phyloP scores from a whole-genome alignment of 1,140 invertebrate species.

The Neodiprion virginianus region DNA sequence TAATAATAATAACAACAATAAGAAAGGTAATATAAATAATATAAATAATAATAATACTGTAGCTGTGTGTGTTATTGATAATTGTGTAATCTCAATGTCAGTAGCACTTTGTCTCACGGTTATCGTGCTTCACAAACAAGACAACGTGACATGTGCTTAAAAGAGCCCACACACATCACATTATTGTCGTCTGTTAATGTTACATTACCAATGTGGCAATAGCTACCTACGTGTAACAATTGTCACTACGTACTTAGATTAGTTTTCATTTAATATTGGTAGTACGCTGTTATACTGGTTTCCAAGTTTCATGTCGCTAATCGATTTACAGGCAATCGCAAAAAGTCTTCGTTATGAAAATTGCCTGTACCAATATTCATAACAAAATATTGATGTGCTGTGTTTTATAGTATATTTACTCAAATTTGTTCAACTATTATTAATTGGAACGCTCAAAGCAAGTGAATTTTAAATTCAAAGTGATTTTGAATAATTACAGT shows the following conservation, averaged over 20 bases:
- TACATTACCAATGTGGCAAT: not conserved
- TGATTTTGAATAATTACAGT: too few species aligned
- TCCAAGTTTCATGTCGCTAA: not conserved
- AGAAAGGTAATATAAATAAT: too few species aligned
- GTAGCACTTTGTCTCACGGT: conserved; percentile 13
- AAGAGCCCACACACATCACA: not conserved
- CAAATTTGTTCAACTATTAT: too few species aligned
- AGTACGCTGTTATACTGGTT: not conserved
- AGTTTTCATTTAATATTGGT: not conserved
- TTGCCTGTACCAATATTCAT: too few species aligned
- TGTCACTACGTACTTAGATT: conserved; percentile 7
- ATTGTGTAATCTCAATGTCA: conserved; percentile 10
- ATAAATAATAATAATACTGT: not conserved
- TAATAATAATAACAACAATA: too few species aligned
- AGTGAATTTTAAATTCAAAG: too few species aligned
- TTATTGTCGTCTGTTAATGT: not conserved
- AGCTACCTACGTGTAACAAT: conserved; percentile 1
- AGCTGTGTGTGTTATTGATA: not conserved
- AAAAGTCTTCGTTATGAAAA: too few species aligned
- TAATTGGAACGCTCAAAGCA: too few species aligned
- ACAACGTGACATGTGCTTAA: conserved; percentile 10
- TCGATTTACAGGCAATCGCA: too few species aligned
- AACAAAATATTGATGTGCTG: too few species aligned
- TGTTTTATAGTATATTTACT: too few species aligned
- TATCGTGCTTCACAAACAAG: conserved; percentile 9